These are phyloP conservation scores for Drosophila oshimai DNA, from an alignment of 1,140 invertebrate species.

Conservation along the genomic window DNA sequence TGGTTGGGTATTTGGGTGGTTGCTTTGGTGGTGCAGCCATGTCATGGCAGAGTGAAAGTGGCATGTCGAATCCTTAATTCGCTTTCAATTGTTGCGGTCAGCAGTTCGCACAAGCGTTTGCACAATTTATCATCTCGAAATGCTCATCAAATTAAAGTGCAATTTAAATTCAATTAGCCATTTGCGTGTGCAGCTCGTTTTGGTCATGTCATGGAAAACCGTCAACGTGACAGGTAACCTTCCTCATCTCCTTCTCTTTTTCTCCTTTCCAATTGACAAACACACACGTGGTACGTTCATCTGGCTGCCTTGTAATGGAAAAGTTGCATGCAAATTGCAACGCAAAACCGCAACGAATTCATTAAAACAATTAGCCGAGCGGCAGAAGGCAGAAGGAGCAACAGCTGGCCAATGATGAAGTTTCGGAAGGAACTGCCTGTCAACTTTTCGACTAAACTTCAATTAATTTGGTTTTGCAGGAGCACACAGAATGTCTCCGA, in stretches of 20 bases:
- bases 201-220: slow-evolving; percentile 31
- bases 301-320: slow-evolving; percentile 52
- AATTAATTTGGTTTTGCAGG: slow-evolving; percentile 19
- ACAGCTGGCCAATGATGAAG: slow-evolving; percentile 41
- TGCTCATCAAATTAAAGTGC: slow-evolving; percentile 75
- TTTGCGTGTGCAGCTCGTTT: slow-evolving; percentile 59
- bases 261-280: slow-evolving; percentile 16
- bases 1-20: not conserved
- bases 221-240: slow-evolving; percentile 50
- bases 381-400: slow-evolving; percentile 48
- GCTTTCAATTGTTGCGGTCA: slow-evolving; percentile 62
- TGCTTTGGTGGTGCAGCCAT: not conserved
- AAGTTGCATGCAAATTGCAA: slow-evolving; percentile 78
- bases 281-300: slow-evolving; percentile 15
- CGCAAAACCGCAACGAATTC: slow-evolving; percentile 75
- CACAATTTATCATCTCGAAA: slow-evolving; percentile 68
- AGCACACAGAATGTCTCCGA: not conserved
- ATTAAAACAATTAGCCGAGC: slow-evolving; percentile 76
- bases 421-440: slow-evolving; percentile 20
- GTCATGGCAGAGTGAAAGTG: slow-evolving; percentile 52
- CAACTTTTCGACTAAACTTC: slow-evolving; percentile 45
- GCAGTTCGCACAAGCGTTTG: slow-evolving; percentile 62
- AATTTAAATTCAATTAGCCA: slow-evolving; percentile 80
- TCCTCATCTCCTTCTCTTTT: not conserved
- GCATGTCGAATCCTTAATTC: slow-evolving; percentile 56